These are phyloP conservation scores for Rhinoderma darwinii DNA, from an alignment of 2,113 vertebrate genomes.

Conservation along the genomic window DNA sequence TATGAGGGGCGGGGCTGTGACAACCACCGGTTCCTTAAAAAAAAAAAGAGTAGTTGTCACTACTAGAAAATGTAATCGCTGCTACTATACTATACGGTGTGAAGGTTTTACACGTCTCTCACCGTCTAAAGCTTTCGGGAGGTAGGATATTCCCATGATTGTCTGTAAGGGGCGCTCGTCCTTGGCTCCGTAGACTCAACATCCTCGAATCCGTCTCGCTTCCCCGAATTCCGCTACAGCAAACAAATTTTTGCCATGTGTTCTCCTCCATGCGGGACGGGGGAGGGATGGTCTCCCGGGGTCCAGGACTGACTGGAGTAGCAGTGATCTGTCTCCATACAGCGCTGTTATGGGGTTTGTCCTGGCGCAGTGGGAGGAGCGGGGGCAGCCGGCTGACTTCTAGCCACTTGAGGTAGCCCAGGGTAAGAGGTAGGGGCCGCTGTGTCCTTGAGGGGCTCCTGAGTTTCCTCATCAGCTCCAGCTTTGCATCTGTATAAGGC, in stretches of 20 bases:
- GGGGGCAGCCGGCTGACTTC: slow-evolving; percentile 66
- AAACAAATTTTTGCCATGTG: slow-evolving; percentile 63
- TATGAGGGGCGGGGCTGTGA: too few relatives aligned
- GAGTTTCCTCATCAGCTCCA: slow-evolving; percentile 45
- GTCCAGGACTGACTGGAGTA: background rate
- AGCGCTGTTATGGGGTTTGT: slow-evolving; percentile 64
- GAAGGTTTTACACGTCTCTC: slow-evolving; percentile 55
- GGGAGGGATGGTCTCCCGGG: slow-evolving; percentile 57
- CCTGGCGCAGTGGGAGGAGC: slow-evolving; percentile 58
- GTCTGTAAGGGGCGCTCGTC: slow-evolving; percentile 62
- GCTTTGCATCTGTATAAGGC: slow-evolving; percentile 58
- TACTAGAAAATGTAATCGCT: too few relatives aligned
- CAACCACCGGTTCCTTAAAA: too few relatives aligned
- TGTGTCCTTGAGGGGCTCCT: slow-evolving; percentile 29
- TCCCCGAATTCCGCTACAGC: slow-evolving; percentile 34
- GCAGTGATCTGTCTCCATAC: slow-evolving; percentile 66
- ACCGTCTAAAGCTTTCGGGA: slow-evolving; percentile 62
- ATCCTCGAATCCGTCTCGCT: slow-evolving; percentile 57
- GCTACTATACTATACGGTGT: too few relatives aligned
- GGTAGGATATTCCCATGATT: slow-evolving; percentile 61
- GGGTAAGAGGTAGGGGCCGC: slow-evolving; percentile 19
- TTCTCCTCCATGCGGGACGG: slow-evolving; percentile 67
- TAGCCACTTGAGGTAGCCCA: slow-evolving; percentile 68
- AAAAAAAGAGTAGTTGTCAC: too few relatives aligned
- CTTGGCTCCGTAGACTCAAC: slow-evolving; percentile 65